These are phyloP conservation scores for Drosophila setifemur DNA, from an alignment of 1,140 invertebrate species.

Conservation along the genomic window DNA sequence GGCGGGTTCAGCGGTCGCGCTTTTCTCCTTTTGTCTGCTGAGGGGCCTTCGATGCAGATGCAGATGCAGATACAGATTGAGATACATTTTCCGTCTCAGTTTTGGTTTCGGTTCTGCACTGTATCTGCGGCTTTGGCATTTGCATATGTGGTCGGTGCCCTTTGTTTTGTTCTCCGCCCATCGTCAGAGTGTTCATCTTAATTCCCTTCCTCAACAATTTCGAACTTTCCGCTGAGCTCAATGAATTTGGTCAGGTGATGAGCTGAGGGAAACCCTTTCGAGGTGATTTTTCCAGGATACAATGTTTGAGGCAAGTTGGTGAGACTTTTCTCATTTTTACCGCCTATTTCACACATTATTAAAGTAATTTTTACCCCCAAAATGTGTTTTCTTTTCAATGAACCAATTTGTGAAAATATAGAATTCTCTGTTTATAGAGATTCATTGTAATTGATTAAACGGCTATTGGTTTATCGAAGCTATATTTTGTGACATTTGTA, in stretches of 20 bases:
- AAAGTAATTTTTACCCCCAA: too few species aligned
- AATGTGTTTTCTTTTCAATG: too few species aligned
- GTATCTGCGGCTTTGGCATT: conserved; percentile 25
- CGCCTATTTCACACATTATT: background rate
- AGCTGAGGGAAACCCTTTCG: conserved; percentile 11
- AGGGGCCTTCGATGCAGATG: background rate
- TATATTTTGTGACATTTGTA: too few species aligned
- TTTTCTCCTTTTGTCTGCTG: conserved; percentile 5
- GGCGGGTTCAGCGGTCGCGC: background rate
- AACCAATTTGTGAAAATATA: too few species aligned
- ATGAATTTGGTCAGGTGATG: conserved; percentile 4
- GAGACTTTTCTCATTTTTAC: background rate
- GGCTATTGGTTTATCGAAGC: too few species aligned
- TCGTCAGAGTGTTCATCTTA: background rate
- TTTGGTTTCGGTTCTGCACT: conserved; percentile 15
- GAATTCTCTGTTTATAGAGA: too few species aligned
- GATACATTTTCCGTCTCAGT: background rate
- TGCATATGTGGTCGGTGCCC: conserved; percentile 10
- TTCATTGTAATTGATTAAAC: too few species aligned
- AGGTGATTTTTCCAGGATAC: conserved; percentile 1
- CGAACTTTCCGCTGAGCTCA: background rate
- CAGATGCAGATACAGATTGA: background rate
- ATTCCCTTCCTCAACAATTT: conserved; percentile 9
- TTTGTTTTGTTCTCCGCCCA: conserved; percentile 36
- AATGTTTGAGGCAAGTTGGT: too few species aligned